phyloP scores from a whole-genome alignment of 2,113 vertebrate genomes.

The Dromaius novaehollandiae region DNA sequence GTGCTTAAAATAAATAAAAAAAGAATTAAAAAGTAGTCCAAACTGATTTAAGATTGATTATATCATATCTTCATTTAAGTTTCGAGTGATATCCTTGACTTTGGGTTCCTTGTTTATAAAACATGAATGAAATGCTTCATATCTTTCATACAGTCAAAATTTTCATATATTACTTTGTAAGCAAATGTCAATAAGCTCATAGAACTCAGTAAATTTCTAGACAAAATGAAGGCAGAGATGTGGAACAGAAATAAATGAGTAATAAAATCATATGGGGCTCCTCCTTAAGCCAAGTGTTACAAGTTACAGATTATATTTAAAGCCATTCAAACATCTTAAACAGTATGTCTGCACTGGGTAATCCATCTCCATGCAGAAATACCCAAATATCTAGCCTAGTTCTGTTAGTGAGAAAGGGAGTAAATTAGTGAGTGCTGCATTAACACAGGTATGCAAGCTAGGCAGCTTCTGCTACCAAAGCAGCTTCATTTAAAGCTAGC shows the following conservation, averaged over 20 bases:
- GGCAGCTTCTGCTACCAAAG: neutral
- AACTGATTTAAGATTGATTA: neutral
- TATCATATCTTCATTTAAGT: neutral
- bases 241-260: neutral
- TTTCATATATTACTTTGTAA: neutral
- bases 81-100: neutral
- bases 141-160: neutral
- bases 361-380: neutral
- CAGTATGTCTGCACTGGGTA: neutral
- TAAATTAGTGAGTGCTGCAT: neutral
- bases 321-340: neutral
- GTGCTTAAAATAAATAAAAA: neutral
- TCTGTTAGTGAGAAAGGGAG: neutral
- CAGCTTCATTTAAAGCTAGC: conserved; percentile 1
- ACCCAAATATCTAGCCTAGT: neutral
- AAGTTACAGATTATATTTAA: neutral
- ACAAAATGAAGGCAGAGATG: neutral
- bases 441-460: neutral
- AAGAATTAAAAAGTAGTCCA: neutral
- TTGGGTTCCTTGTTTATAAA: conserved; percentile 14
- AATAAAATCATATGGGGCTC: neutral
- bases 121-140: neutral
- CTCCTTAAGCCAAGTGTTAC: neutral
- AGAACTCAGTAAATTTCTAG: neutral
- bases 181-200: neutral